Evolutionary conservation across 2,888 invertebrate genomes (phyloP).

Genomic region (Seira ritae): DNA sequence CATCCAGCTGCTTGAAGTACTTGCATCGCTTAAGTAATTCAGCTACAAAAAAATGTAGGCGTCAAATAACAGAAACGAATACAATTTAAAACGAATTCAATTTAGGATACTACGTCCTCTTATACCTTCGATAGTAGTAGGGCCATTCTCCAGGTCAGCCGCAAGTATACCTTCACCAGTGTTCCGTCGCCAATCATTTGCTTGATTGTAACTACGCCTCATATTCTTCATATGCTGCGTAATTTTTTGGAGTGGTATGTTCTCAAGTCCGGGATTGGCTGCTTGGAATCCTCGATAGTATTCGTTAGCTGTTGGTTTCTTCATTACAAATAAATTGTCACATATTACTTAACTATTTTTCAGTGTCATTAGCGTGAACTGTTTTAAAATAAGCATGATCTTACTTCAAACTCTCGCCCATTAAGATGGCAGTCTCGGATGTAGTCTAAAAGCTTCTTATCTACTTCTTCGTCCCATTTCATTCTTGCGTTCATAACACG

Average conservation of each 20-base stretch:
- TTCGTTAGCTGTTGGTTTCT: constrained; percentile 20
- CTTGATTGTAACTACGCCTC: neutral
- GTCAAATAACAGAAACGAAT: too few species aligned
- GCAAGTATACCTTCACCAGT: constrained; percentile 36
- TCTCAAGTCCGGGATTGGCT: neutral
- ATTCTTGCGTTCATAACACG: too few species aligned
- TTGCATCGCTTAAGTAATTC: constrained; percentile 24
- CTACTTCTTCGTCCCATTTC: constrained; percentile 29
- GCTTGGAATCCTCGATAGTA: constrained; percentile 10
- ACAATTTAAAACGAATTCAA: too few species aligned
- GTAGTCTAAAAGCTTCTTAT: constrained; percentile 12
- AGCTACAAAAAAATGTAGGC: constrained; percentile 17
- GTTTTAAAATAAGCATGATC: too few species aligned
- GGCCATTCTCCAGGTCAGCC: constrained; percentile 11
- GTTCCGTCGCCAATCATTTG: constrained; percentile 21
- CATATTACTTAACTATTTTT: neutral
- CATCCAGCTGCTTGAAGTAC: constrained; percentile 35
- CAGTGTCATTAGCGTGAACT: too few species aligned
- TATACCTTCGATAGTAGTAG: neutral
- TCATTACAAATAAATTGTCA: neutral
- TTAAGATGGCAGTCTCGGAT: neutral
- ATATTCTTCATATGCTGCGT: constrained; percentile 26
- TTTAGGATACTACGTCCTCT: too few species aligned
- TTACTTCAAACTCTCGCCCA: constrained; percentile 15
- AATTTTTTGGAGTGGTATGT: neutral